Base-by-base conservation (phyloP, 2,888 invertebrate species). In the Agriotes lineatus region DNA sequence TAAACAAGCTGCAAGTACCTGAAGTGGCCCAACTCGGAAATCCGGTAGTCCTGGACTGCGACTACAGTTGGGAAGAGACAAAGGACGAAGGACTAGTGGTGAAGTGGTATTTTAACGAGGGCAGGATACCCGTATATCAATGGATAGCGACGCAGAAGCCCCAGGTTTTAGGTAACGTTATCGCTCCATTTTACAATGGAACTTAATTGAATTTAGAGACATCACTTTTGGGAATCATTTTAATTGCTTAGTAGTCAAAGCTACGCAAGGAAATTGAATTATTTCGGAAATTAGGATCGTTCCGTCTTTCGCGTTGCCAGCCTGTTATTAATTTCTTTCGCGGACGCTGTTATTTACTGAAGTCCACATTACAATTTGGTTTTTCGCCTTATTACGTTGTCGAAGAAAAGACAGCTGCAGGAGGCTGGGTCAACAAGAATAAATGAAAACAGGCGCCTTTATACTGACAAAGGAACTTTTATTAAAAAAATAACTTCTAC, bases 31-130 rank as follows among this genome's bases (percentile, higher is more conserved):
- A 79, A 45, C 75, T 77, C 67, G 87, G 87, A 39, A 84, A 85
- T 33, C 83, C 86, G 18, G 84, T 87, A 33, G 83, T 88, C 16
- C 81, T 89, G 69, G 87, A 88, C 78, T 89, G 89, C 79, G 85
- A 86, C 74, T 89, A 88, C 78, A 81, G 81, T 20, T 73, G 88
- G 56, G 83, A 85, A 56, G 79, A 76, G 60, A 67, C 69, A 45
- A 81, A 81, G 3, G 70, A 77, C 30, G 82, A 84, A 57, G 87
- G 87, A n/a, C 81, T 89, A 19, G 87, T 88, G 9, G 85, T 89
- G 57, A 88, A 88, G 78, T 89, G 89, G 89, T 89, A 84, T 78
- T 87, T 87, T 77, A 85, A 86, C 73, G 79, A 81, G 52, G 75
- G 74, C 62, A 76, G 77, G 35, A 78, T 82, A 57, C 87, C 86